Evolutionary conservation across 1,140 invertebrate genomes (phyloP).

Genomic region (Laupala kohalensis): DNA sequence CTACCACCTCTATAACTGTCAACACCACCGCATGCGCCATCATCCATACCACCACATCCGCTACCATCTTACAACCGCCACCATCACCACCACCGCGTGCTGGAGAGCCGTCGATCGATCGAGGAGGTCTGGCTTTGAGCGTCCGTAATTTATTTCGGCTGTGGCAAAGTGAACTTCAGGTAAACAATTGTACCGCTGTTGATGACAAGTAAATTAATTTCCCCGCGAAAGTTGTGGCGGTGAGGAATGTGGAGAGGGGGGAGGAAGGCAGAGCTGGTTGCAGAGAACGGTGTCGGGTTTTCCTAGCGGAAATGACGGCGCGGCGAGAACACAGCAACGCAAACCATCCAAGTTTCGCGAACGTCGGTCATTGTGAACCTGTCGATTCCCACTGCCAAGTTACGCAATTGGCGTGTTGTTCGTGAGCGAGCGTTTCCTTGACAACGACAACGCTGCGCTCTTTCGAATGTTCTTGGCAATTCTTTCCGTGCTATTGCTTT

Average conservation of each 20-base stretch:
- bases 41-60: no score
- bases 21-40: no score
- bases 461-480: background rate
- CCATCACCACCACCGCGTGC: background rate
- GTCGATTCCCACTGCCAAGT: background rate
- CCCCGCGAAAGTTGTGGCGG: background rate
- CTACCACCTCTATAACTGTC: no score
- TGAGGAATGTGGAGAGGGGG: background rate
- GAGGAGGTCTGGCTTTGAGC: background rate
- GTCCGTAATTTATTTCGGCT: background rate
- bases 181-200: background rate
- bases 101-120: background rate
- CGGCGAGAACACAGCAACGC: no score
- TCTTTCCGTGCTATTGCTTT: background rate
- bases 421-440: no score
- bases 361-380: background rate
- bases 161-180: background rate
- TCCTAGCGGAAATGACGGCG: background rate
- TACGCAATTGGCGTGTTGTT: background rate
- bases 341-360: background rate
- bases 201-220: background rate
- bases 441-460: no score
- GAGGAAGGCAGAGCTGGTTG: background rate
- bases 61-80: no score
- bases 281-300: background rate